Evolutionary conservation across 2,888 invertebrate genomes (phyloP), one percentile per base, ranked within the genome.

Genomic region (Hirtodrosophila duncani): DNA sequence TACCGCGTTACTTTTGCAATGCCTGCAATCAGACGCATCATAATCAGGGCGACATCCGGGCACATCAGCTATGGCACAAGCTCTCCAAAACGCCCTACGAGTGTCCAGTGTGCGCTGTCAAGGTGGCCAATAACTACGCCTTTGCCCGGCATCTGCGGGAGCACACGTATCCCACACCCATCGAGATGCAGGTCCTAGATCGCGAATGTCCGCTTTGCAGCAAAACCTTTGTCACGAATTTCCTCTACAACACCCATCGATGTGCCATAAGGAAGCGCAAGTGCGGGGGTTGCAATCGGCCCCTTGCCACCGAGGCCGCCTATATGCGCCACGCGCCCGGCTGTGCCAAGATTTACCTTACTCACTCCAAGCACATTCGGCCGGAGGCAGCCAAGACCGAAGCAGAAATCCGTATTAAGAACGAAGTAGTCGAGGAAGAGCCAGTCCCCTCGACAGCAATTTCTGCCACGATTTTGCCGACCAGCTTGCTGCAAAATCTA

Each of bases 1-100:
- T 86, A 27, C 63, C 71, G 16, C 81, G 84, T 2, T 87, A 83
- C 53, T 84, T 88, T 0, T 90, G 90, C 69, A 87, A 88, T 51
- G 86, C 88, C 0, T 90, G 90, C 53, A 83, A 87, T 9, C 83
- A 86, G 18, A 88, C 88, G 77, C 88, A 89, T 57, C 11, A 58
- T 0, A 83, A 82, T 0, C 18, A 55, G 0, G 87, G 86, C 3
- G 88, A 87, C 24, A 83, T 88, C 1, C 67, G 78, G 3, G 60
- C 82, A 0, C 90, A 90, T 57, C 89, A 89, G 63, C 65, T 81
- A 13, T 83, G 82, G 75, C 90, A 89, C 67, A 78, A 74, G 17
- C 63, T 71, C 3, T 83, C 84, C 1, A 82, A 81, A 18, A 82
- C 84, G 1, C 88, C 88, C 0, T 90, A 89, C 71, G 67, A 71